Evolutionary conservation across 2,797 vertebrate species (phyloP).

Genomic region (Trichosurus vulpecula): DNA sequence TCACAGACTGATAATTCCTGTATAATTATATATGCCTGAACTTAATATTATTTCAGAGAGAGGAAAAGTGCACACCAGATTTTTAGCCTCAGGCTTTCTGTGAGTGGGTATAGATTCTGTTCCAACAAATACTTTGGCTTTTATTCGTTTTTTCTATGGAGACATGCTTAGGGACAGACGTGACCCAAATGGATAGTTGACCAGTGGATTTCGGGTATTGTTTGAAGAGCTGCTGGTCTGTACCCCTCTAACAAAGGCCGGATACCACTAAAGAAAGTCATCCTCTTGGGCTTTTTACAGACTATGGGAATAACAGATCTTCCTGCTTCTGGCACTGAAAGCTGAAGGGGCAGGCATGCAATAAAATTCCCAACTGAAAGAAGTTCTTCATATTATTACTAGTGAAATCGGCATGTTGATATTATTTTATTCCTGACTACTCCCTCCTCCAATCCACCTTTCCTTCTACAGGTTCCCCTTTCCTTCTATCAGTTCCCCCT

Average conservation of each 20-base stretch:
- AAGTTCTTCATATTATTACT: constrained; percentile 49
- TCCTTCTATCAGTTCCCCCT: background rate
- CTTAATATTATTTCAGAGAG: constrained; percentile 78
- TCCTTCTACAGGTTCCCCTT: background rate
- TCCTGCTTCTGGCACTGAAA: constrained; percentile 54
- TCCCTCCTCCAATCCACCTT: background rate
- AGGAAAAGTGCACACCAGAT: constrained; percentile 75
- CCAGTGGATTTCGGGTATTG: constrained; percentile 10
- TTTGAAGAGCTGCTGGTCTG: background rate
- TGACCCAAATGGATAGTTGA: constrained; percentile 35
- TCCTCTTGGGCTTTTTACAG: constrained; percentile 30
- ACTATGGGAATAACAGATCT: constrained; percentile 48
- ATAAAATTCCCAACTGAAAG: constrained; percentile 61
- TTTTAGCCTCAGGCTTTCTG: constrained; percentile 75
- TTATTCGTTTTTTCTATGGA: constrained; percentile 44
- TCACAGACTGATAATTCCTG: constrained; percentile 73
- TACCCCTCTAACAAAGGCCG: constrained; percentile 19
- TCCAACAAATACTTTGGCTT: constrained; percentile 70
- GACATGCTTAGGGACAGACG: constrained; percentile 44
- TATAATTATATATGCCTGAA: constrained; percentile 78
- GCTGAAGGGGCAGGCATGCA: constrained; percentile 37
- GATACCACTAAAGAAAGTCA: constrained; percentile 24
- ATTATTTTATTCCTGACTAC: constrained; percentile 41
- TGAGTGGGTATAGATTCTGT: constrained; percentile 71
- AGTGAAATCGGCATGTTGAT: constrained; percentile 61